Percentiles rank a stretch among this genome's conserved stretches.
Evolutionary conservation across 2,797 vertebrate genomes (phyloP).

Genomic region (Buphagus erythrorhynchus): DNA sequence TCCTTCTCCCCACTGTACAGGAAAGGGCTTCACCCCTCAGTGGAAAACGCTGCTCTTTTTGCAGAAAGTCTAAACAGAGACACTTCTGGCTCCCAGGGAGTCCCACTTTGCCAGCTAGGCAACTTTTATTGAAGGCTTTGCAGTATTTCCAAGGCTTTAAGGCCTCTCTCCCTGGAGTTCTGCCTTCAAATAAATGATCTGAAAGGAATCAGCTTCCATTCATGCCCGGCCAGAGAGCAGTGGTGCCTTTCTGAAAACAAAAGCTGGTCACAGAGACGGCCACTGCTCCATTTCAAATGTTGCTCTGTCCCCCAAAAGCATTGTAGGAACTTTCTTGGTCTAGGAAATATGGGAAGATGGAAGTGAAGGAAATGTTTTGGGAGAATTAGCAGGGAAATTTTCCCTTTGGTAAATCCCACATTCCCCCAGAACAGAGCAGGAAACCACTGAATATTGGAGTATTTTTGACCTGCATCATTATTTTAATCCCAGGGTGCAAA

Average conservation of each 20-base stretch:
- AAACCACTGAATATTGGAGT: not conserved
- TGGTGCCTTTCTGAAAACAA: not conserved
- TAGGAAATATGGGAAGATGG: not conserved
- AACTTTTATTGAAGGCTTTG: not conserved
- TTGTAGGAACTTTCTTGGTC: not conserved
- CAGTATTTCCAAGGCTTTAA: conserved; percentile 13
- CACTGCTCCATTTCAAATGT: not conserved
- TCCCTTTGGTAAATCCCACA: not conserved
- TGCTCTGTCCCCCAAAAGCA: not conserved
- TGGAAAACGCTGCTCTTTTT: not conserved
- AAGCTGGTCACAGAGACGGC: not conserved
- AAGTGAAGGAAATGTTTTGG: not conserved
- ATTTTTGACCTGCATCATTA: not conserved
- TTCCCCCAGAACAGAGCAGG: not conserved
- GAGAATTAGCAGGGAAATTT: not conserved
- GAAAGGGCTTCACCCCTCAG: not conserved
- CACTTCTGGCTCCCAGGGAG: not conserved
- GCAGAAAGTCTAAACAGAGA: not conserved
- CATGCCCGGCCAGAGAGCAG: not conserved
- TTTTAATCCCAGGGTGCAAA: not conserved
- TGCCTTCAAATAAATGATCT: not conserved
- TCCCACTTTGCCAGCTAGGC: not conserved
- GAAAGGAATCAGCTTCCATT: not conserved
- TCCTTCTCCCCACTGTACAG: not conserved
- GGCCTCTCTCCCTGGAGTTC: not conserved